Evolutionary conservation across 2,888 invertebrate species (phyloP).

Genomic region (Cylloceria caligata): DNA sequence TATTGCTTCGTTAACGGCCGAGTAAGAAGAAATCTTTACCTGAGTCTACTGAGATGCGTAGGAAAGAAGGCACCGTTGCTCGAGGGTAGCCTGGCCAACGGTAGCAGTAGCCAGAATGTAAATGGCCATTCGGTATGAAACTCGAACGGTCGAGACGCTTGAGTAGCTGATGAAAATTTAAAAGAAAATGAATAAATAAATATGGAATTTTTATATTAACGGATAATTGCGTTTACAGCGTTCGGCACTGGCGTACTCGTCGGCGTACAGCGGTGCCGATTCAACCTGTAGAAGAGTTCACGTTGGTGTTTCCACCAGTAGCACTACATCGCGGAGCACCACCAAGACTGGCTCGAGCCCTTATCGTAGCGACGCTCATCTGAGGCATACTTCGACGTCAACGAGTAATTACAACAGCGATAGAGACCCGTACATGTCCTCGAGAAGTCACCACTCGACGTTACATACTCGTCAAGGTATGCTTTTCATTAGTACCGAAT

Average conservation of each 20-base stretch:
- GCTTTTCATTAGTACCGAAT: not conserved
- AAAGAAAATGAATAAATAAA: no score
- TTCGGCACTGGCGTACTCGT: constrained; percentile 93
- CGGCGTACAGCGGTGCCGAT: constrained; percentile 91
- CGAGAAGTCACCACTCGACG: constrained; percentile 79
- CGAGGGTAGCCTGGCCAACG: constrained; percentile 90
- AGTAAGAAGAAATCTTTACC: constrained; percentile 91
- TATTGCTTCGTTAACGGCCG: constrained; percentile 95
- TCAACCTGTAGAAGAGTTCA: constrained; percentile 89
- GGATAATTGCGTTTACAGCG: constrained; percentile 85
- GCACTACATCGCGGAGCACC: constrained; percentile 97
- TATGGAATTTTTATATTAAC: not conserved
- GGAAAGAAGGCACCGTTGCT: constrained; percentile 93
- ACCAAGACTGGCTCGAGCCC: constrained; percentile 98
- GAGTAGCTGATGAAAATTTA: no score
- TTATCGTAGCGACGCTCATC: constrained; percentile 93
- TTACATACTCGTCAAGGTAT: constrained; percentile 79
- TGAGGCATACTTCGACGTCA: constrained; percentile 93
- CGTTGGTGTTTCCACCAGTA: constrained; percentile 97
- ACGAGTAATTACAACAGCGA: constrained; percentile 93
- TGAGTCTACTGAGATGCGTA: constrained; percentile 90
- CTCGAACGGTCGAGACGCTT: no score
- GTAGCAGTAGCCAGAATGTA: constrained; percentile 91
- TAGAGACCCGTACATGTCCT: constrained; percentile 81
- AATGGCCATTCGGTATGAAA: constrained; percentile 87